Percentiles rank a stretch among this genome's conserved stretches.
phyloP scores from a whole-genome alignment of 2,888 invertebrate genomes.

The Gastracanthus pulcherrimus region DNA sequence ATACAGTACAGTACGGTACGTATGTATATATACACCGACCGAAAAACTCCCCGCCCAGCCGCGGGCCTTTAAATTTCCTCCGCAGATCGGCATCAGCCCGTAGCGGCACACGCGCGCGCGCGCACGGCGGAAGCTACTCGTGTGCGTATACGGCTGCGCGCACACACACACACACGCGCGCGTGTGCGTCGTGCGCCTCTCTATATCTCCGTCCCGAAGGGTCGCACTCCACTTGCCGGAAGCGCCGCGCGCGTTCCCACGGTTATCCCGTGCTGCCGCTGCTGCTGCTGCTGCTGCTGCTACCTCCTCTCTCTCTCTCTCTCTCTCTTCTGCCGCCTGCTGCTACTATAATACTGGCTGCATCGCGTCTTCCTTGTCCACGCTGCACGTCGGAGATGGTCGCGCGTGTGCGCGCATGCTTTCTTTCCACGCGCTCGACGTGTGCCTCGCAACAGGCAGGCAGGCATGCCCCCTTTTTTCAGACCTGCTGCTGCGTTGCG shows the following conservation, averaged over 20 bases:
- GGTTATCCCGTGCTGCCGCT: conserved; percentile 65
- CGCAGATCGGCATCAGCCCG: too few species aligned
- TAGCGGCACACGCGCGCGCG: background rate
- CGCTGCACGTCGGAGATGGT: too few species aligned
- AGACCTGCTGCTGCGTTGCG: too few species aligned
- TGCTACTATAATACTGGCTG: too few species aligned
- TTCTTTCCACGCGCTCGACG: conserved; percentile 55
- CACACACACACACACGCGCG: background rate
- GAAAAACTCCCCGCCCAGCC: too few species aligned
- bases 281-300: background rate
- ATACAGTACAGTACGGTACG: too few species aligned
- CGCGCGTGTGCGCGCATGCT: background rate
- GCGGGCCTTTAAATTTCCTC: too few species aligned
- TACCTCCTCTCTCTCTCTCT: background rate
- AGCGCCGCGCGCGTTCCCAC: conserved; percentile 72
- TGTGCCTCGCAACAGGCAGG: conserved; percentile 25
- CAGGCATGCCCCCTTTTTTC: too few species aligned
- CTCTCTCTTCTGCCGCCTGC: background rate
- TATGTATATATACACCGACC: too few species aligned
- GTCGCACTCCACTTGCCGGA: conserved; percentile 62
- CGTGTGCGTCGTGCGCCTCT: background rate
- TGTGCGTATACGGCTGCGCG: background rate
- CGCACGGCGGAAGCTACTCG: conserved; percentile 5
- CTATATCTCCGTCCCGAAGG: background rate
- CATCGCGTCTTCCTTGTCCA: too few species aligned